Base-by-base conservation (phyloP, 2,888 invertebrate genomes). In the Himalopsyche tibetana region DNA sequence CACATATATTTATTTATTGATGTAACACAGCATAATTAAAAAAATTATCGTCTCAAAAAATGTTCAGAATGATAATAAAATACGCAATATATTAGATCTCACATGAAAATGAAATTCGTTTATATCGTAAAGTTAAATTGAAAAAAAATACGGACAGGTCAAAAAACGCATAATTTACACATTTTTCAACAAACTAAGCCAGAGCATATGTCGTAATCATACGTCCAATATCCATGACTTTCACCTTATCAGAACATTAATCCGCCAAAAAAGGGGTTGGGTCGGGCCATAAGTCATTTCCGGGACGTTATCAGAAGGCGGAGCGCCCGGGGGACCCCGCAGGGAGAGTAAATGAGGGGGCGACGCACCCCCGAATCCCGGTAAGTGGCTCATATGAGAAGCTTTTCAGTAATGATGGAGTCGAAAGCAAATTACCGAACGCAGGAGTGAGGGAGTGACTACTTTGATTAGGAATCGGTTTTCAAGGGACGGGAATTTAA, bases 201-300 rank as follows among this genome's bases (percentile, higher is more conserved):
- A 79, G 17, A 38, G 51, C 82, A 82, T 86, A 80, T 82, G 85
- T 63, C 42, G 84, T 84, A 85, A 87, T 88, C 87, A 87, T 19
- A 84, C 85, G 85, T 36, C 80, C 88, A 84, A 88, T 88, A 87
- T 84, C 86, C 87, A 85, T 82, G 82, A 85, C 84, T 86, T 82
- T 82, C 69, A 51, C 82, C 85, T 88, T 88, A 88, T 88, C 88
- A 82, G 80, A 56, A 84, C 87, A 87, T 88, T 87, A 86, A 88
- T 88, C 88, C 88, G 85, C 87, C 85, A 81, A 84, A 88, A 86
- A 87, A 86, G 87, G 86, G 86, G 88, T 86, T 84, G 80, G 87
- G 86, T 80, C 55, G 83, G 82, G 88, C 83, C 82, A 88, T 88
- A 88, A 88, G 88, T 88, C 88, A 88, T 88, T 88, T 88, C 88